These are phyloP conservation scores for Vidua macroura DNA, from an alignment of 2,113 vertebrate species.

Conservation along the genomic window DNA sequence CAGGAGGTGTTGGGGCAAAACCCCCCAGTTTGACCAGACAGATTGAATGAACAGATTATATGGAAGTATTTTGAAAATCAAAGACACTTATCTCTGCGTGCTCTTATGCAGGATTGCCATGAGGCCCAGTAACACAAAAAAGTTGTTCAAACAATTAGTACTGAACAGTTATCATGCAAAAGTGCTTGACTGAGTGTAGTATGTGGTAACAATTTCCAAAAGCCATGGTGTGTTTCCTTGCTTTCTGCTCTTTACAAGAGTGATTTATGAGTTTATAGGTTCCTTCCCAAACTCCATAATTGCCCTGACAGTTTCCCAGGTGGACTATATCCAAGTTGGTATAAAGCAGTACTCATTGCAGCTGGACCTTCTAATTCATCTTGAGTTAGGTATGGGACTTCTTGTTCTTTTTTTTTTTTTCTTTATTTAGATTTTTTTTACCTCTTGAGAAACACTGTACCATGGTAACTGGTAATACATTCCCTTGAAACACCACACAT, in stretches of 20 bases:
- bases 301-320: background rate
- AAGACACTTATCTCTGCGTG: background rate
- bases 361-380: background rate
- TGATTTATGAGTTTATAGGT: slow-evolving; percentile 53
- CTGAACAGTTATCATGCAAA: background rate
- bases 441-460: background rate
- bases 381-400: background rate
- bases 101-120: background rate
- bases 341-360: slow-evolving; percentile 5
- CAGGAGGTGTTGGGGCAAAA: background rate
- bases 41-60: background rate
- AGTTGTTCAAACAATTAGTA: background rate
- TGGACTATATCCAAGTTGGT: slow-evolving; percentile 6
- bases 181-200: background rate
- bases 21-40: background rate
- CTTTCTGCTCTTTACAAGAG: slow-evolving; percentile 12
- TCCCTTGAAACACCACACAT: background rate
- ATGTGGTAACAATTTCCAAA: background rate
- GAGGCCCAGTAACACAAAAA: background rate
- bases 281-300: slow-evolving; percentile 17
- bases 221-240: slow-evolving; percentile 15
- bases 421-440: slow-evolving; percentile 6
- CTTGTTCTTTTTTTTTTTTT: background rate
- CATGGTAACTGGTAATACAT: background rate
- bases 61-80: background rate